These are phyloP conservation scores for Gnathonemus echidnorhynchus DNA, from an alignment of 2,113 vertebrate species.

Conservation along the genomic window DNA sequence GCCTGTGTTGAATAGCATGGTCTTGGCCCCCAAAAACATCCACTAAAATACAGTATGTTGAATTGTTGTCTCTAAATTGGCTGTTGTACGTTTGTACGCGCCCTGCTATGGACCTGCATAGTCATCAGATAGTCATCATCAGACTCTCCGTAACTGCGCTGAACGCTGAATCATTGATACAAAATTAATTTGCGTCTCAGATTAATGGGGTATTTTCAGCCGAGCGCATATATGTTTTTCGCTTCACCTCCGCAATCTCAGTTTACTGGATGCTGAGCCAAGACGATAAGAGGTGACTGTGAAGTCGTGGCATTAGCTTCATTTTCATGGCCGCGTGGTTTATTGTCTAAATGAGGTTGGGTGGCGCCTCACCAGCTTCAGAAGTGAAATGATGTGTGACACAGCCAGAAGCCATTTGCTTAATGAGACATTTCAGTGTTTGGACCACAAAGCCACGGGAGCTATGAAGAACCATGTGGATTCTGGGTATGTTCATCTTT, in stretches of 20 bases:
- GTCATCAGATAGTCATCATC: too few species aligned
- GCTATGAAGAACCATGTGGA: not conserved
- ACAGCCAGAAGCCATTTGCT: not conserved
- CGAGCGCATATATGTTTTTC: not conserved
- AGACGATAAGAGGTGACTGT: not conserved
- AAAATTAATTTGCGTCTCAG: not conserved
- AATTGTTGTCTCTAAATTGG: not conserved
- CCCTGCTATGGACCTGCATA: not conserved
- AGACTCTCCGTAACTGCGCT: not conserved
- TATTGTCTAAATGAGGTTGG: not conserved
- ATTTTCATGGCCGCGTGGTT: not conserved
- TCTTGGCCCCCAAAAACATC: not conserved
- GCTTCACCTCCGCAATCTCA: not conserved
- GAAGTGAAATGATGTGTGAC: not conserved
- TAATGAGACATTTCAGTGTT: not conserved
- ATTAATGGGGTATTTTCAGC: not conserved
- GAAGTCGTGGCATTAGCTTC: not conserved
- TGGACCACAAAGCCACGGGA: not conserved
- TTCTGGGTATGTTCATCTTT: not conserved
- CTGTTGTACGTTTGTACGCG: not conserved
- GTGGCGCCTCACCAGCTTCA: not conserved
- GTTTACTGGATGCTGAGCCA: not conserved
- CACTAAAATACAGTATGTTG: not conserved
- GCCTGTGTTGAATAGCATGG: not conserved
- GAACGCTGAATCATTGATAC: not conserved